phyloP scores from a whole-genome alignment of 1,140 invertebrate genomes.

The Leptopilina clavipes region DNA sequence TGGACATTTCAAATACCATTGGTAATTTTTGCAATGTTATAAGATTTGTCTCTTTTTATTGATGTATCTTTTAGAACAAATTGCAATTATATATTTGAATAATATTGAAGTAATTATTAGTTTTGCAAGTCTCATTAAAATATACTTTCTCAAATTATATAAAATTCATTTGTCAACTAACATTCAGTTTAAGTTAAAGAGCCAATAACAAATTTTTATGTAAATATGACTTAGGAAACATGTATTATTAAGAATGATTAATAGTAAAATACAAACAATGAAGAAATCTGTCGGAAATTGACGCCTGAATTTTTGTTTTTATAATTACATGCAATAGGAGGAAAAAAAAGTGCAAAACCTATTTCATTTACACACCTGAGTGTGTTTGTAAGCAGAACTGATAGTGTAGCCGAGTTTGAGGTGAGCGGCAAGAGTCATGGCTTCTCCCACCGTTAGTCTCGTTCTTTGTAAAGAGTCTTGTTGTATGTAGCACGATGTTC shows the following conservation, averaged over 20 bases:
- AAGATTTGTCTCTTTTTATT: too few relatives aligned
- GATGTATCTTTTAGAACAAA: too few relatives aligned
- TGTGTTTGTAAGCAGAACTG: conserved; percentile 70
- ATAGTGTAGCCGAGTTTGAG: conserved; percentile 84
- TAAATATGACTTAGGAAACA: not conserved
- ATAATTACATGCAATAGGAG: conserved; percentile 10
- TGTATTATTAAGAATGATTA: not conserved
- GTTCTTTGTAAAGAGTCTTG: conserved; percentile 90
- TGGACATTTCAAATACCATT: not conserved
- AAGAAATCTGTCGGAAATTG: conserved; percentile 13
- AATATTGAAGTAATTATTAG: not conserved
- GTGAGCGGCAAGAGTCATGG: conserved; percentile 88
- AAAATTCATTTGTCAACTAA: not conserved
- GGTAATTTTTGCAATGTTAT: not conserved
- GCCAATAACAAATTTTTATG: not conserved
- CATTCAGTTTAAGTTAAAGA: not conserved
- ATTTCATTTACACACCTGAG: conserved; percentile 61
- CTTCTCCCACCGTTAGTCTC: conserved; percentile 87
- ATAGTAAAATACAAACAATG: not conserved
- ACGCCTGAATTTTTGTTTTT: conserved; percentile 24
- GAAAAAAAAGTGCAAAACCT: conserved; percentile 21
- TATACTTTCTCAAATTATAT: not conserved
- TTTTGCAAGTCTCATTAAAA: not conserved
- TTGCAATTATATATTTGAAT: too few relatives aligned
- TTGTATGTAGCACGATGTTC: conserved; percentile 92